Evolutionary conservation across 2,113 vertebrate species (phyloP), one percentile per base, ranked within the genome.

Genomic region (Pyrgilauda ruficollis): DNA sequence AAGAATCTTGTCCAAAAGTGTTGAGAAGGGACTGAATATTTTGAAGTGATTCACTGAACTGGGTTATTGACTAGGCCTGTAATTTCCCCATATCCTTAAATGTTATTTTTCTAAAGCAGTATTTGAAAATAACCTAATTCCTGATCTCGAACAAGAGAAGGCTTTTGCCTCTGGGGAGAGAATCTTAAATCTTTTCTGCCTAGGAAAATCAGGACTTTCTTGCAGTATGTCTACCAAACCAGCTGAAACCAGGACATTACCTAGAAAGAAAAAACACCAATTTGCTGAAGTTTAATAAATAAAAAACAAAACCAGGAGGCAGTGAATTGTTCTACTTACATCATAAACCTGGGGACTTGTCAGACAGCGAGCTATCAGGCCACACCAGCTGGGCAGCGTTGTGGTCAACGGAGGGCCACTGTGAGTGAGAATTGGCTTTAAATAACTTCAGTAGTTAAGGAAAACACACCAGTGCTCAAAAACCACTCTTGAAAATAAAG

Each of bases 381-480:
- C 98, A 89, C 99, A 99, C 98, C 98, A 99, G 82, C 98, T 97
- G 24, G 99, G 99, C 27, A 99, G 98, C 3, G 99, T 99, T 94
- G 99, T 98, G 63, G 99, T 99, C 94, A 99, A 95, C 0, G 99
- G 99, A 9, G 99, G 99, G 7, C 99, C 99, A 33, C 99, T 99
- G 97, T 99, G 99, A 8, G 99, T 99, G 95, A 99, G 98, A 90
- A 99, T 99, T 86, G 99, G 99, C 96, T 99, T 99, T 92, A 99
- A 97, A 93, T 99, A 99, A 96, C 99, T 99, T 66, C 15, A 75
- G 30, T 5, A 53, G 73, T 98, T 98, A 99, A 99, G 99, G 98
- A 98, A 96, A 96, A 96, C 7, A 87, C 35, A 89, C 13, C 17
- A 63, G 43, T 47, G 55, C 64, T 84, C 1, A 1, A 95, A 87